Evolutionary conservation across 2,888 invertebrate species (phyloP).

Genomic region (Caenorhabditis sulstoni): DNA sequence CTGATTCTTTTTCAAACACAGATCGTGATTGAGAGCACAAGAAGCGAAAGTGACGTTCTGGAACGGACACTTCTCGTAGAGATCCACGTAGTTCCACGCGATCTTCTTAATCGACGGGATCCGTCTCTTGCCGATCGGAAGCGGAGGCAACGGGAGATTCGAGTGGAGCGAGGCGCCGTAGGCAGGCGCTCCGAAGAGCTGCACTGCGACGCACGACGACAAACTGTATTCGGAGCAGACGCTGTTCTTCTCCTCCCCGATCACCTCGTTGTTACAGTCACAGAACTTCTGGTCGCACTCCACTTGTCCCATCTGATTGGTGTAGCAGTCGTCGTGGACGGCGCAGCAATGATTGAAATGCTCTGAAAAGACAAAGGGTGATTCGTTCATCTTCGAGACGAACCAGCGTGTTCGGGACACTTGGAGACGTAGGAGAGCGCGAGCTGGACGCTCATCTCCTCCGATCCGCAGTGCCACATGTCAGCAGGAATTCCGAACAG

Average conservation of each 20-base stretch:
- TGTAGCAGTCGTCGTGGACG: constrained; percentile 28
- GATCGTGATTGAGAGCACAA: constrained; percentile 26
- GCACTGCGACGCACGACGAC: background rate
- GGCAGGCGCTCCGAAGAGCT: background rate
- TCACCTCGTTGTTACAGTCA: background rate
- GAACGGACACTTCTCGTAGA: background rate
- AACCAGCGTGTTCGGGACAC: too few relatives aligned
- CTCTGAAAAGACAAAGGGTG: too few relatives aligned
- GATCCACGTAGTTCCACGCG: background rate
- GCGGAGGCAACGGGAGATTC: background rate
- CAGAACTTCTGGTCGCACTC: constrained; percentile 5
- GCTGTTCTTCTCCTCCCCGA: background rate
- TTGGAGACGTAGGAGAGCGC: too few relatives aligned
- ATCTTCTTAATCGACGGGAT: background rate
- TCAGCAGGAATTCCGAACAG: too few relatives aligned
- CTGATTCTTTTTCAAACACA: background rate
- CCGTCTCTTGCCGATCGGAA: background rate
- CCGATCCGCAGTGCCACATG: too few relatives aligned
- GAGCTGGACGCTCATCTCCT: too few relatives aligned
- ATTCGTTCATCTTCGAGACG: too few relatives aligned
- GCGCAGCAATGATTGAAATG: constrained; percentile 31
- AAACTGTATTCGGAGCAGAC: too few relatives aligned
- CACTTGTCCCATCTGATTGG: background rate
- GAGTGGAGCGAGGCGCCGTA: background rate
- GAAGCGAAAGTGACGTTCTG: constrained; percentile 16